Evolutionary conservation across 2,113 vertebrate genomes (phyloP).

Genomic region (Dryoscopus gambensis): DNA sequence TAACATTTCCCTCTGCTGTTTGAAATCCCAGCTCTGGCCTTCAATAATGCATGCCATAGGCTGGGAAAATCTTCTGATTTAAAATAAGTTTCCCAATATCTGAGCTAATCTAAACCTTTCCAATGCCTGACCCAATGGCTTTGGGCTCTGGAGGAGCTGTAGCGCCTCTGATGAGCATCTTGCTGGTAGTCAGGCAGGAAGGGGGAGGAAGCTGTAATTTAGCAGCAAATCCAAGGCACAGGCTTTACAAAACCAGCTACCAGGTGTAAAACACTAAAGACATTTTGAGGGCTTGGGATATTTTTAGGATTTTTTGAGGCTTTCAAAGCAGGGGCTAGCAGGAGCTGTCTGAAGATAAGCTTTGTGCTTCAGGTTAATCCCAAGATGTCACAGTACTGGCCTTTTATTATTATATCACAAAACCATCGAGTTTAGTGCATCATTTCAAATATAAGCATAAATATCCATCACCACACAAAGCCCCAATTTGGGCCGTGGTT

Average conservation of each 20-base stretch:
- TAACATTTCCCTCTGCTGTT: not conserved
- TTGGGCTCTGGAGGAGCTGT: not conserved
- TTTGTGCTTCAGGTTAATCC: not conserved
- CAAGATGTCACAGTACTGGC: not conserved
- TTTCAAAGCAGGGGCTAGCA: accelerated
- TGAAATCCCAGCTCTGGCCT: not conserved
- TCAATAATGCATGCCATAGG: accelerated
- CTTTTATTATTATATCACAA: too few species aligned
- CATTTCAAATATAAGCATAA: not conserved
- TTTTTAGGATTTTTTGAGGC: not conserved
- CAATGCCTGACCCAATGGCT: not conserved
- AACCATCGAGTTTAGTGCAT: not conserved
- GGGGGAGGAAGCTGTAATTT: not conserved
- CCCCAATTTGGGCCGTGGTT: not conserved
- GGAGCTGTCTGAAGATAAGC: not conserved
- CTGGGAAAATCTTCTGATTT: not conserved
- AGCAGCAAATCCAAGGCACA: not conserved
- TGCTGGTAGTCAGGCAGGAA: accelerated
- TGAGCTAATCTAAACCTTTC: not conserved
- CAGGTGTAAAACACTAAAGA: not conserved
- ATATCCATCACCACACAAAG: not conserved
- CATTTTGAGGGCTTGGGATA: not conserved
- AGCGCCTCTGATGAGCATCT: accelerated
- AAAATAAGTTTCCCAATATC: not conserved
- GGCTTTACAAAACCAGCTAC: not conserved